Evolutionary conservation across 2,113 vertebrate species (phyloP).

Genomic region (Oncorhynchus gorbuscha): DNA sequence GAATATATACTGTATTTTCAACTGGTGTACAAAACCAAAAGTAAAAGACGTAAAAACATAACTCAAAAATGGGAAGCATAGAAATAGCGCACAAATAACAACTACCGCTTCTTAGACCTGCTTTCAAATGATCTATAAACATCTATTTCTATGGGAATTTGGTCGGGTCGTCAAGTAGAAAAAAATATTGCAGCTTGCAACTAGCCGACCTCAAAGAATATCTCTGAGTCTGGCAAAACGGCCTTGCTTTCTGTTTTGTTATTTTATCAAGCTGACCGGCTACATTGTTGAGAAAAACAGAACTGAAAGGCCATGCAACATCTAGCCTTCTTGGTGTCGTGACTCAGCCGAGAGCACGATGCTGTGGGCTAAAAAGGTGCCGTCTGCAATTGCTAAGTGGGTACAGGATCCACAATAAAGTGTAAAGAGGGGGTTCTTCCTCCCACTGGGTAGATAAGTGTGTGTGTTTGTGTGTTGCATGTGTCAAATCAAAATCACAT

Average conservation of each 20-base stretch:
- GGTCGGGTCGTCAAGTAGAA: too few relatives aligned
- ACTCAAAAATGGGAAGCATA: too few relatives aligned
- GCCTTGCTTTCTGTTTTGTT: background rate
- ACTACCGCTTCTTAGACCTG: too few relatives aligned
- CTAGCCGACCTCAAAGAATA: background rate
- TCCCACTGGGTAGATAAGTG: background rate
- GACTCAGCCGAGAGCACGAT: background rate
- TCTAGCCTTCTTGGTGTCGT: conserved; percentile 6
- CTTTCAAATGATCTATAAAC: too few relatives aligned
- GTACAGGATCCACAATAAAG: conserved; percentile 9
- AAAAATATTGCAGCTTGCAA: too few relatives aligned
- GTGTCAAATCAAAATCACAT: too few relatives aligned
- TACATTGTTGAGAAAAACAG: background rate
- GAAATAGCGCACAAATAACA: too few relatives aligned
- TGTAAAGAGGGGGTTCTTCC: background rate
- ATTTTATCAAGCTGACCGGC: background rate
- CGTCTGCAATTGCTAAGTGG: background rate
- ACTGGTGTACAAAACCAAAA: too few relatives aligned
- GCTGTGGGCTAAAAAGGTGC: background rate
- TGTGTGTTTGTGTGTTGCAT: background rate
- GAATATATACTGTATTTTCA: too few relatives aligned
- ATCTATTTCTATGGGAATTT: too few relatives aligned
- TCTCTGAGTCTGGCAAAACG: background rate
- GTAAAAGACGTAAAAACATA: too few relatives aligned
- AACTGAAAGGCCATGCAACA: background rate